Percentiles rank a stretch among this genome's conserved stretches.
Evolutionary conservation across 1,140 invertebrate genomes (phyloP).

Genomic region (Danaus plexippus): DNA sequence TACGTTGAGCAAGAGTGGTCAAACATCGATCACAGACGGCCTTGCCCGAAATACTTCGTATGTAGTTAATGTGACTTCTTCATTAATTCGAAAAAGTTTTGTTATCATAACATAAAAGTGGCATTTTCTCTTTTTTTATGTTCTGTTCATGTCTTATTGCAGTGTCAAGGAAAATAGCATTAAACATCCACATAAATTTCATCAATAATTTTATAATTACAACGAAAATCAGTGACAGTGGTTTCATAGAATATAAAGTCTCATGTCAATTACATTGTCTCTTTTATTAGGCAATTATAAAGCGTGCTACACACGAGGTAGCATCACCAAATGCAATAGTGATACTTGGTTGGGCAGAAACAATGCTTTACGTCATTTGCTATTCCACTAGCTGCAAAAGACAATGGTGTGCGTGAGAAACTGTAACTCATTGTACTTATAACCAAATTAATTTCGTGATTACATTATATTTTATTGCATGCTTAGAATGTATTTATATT

Average conservation of each 20-base stretch:
- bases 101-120: no score
- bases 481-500: no score
- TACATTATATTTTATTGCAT: conserved; percentile 8
- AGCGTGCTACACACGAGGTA: conserved; percentile 17
- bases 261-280: no score
- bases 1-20: conserved; percentile 49
- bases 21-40: conserved; percentile 53
- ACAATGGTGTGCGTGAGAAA: conserved; percentile 53
- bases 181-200: no score
- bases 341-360: conserved; percentile 34
- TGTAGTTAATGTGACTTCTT: conserved; percentile 27
- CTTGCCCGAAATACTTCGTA: conserved; percentile 62
- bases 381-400: conserved; percentile 30
- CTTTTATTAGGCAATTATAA: conserved; percentile 19
- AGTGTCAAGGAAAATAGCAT: no score
- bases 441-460: conserved; percentile 24
- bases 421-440: conserved; percentile 43
- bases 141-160: no score
- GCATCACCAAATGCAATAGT: conserved; percentile 23
- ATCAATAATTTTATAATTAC: not conserved
- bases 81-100: conserved; percentile 6
- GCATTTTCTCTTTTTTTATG: no score
- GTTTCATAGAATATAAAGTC: no score
- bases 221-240: not conserved
- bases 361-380: conserved; percentile 48